phyloP scores from a whole-genome alignment of 2,113 vertebrate species.

The Mastomys coucha region DNA sequence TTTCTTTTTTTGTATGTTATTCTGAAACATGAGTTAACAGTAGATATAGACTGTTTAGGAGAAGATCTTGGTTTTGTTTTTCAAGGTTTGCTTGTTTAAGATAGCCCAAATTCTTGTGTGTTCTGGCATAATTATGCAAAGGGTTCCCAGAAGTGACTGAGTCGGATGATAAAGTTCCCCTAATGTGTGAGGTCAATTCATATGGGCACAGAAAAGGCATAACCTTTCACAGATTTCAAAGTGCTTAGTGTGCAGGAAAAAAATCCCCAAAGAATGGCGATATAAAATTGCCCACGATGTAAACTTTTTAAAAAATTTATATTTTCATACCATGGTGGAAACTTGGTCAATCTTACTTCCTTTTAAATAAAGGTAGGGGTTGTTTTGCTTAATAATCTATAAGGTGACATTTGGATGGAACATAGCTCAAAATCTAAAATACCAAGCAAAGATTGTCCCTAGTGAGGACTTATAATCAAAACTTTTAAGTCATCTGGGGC shows the following conservation, averaged over 20 bases:
- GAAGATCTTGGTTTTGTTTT: not conserved
- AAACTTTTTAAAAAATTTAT: not conserved
- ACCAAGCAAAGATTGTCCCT: not conserved
- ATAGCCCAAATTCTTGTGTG: not conserved
- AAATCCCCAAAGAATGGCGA: not conserved
- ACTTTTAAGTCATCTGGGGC: not conserved
- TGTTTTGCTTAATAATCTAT: slow-evolving; percentile 26
- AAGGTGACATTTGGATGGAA: not conserved
- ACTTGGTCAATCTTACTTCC: not conserved
- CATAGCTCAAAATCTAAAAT: slow-evolving; percentile 22
- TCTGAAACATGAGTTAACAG: not conserved
- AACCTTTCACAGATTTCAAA: slow-evolving; percentile 17
- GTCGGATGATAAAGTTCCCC: not conserved
- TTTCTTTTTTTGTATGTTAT: slow-evolving; percentile 4
- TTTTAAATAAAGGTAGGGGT: not conserved
- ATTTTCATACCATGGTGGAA: slow-evolving; percentile 34
- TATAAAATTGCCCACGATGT: not conserved
- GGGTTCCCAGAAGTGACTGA: not conserved
- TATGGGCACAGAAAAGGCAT: not conserved
- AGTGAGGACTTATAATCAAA: not conserved
- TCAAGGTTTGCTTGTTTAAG: not conserved
- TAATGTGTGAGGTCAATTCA: not conserved
- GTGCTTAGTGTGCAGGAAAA: not conserved
- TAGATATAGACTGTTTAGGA: not conserved
- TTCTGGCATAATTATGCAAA: not conserved